Percentiles rank a stretch among this genome's conserved stretches.
Conservation (phyloP, 2,113 vertebrate genomes). For the Paradoxurus hermaphroditus region DNA sequence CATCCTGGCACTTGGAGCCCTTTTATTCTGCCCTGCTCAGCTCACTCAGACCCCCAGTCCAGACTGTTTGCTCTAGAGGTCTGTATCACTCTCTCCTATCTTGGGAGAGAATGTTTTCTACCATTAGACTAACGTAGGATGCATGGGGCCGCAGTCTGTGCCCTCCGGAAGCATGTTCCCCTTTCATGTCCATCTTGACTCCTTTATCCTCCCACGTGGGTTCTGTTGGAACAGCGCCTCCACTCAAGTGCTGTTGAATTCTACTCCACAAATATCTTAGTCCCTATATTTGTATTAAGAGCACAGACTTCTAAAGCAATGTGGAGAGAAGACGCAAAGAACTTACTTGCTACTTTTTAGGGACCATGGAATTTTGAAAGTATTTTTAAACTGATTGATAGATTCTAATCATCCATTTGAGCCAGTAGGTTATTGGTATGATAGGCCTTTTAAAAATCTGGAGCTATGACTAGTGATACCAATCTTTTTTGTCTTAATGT, state of each 20-base stretch:
- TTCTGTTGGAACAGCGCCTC: background rate
- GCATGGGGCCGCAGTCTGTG: background rate
- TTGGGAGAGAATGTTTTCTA: background rate
- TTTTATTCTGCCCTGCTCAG: background rate
- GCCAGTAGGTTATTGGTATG: background rate
- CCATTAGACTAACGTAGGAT: background rate
- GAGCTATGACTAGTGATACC: background rate
- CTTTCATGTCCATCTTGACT: background rate
- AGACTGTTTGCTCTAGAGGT: background rate
- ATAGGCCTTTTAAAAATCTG: background rate
- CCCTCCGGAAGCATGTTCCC: background rate
- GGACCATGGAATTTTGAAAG: constrained; percentile 29
- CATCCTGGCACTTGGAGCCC: background rate
- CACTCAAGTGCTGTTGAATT: background rate
- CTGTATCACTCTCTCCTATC: background rate
- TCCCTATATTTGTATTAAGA: background rate
- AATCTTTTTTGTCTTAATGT: background rate
- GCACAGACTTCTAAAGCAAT: constrained; percentile 10
- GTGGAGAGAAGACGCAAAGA: background rate
- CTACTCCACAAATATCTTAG: background rate
- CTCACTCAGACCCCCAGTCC: too few relatives aligned
- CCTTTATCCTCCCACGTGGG: background rate
- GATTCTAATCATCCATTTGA: background rate
- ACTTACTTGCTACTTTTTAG: background rate
- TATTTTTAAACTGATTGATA: background rate